phyloP scores from a whole-genome alignment of 92 coral and sea anemone genomes.

The Palythoa grandiflora region DNA sequence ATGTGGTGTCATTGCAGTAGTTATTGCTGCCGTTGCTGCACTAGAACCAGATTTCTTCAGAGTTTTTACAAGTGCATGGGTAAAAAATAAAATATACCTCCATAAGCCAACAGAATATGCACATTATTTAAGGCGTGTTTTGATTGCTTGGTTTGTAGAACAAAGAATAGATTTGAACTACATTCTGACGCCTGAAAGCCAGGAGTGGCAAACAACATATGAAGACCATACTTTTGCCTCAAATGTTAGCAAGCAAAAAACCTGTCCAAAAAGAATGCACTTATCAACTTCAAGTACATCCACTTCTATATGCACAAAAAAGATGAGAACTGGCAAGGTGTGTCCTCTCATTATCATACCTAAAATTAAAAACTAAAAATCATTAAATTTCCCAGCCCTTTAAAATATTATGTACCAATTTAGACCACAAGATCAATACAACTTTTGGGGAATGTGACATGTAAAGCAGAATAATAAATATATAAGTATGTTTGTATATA shows the following conservation, averaged over 20 bases:
- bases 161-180: constrained; percentile 38
- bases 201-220: background rate
- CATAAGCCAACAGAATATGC: constrained; percentile 33
- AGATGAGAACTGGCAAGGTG: background rate
- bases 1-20: constrained; percentile 51
- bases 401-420: background rate
- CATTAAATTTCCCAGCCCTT: too few relatives aligned
- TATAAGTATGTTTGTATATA: too few relatives aligned
- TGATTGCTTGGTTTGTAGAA: constrained; percentile 55
- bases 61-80: constrained; percentile 25
- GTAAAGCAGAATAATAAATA: too few relatives aligned
- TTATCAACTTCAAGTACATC: background rate
- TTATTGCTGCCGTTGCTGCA: constrained; percentile 52
- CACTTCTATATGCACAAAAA: background rate
- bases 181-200: constrained; percentile 3
- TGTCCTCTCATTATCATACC: background rate
- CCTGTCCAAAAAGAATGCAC: background rate
- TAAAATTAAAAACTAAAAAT: too few relatives aligned
- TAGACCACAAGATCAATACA: background rate
- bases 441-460: too few relatives aligned
- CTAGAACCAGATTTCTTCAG: constrained; percentile 37
- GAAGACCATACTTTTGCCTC: background rate
- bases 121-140: constrained; percentile 32
- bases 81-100: constrained; percentile 27
- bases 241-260: background rate